Percentiles rank a stretch among this genome's conserved stretches.
Conservation (phyloP, 2,113 vertebrate genomes). For the Charadrius vociferus region DNA sequence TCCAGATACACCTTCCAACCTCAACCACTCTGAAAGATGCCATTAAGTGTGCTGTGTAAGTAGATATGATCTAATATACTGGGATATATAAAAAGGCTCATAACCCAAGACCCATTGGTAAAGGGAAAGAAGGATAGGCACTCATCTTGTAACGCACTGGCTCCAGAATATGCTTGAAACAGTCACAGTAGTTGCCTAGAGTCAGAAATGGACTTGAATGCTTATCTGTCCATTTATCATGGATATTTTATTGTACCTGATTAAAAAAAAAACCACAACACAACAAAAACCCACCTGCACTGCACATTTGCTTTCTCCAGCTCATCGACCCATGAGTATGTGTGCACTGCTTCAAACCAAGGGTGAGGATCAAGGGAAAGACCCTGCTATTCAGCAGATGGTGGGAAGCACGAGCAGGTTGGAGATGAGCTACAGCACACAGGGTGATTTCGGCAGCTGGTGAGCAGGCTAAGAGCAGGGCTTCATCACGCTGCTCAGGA, state of each 20-base stretch:
- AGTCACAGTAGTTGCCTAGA: not conserved
- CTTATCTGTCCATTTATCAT: not conserved
- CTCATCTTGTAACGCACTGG: not conserved
- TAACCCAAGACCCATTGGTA: not conserved
- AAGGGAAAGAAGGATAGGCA: not conserved
- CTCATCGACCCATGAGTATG: fast-evolving
- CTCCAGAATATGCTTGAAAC: not conserved
- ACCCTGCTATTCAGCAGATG: not conserved
- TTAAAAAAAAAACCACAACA: not conserved
- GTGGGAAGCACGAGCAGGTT: not conserved
- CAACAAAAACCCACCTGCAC: too few species aligned
- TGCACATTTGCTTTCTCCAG: not conserved
- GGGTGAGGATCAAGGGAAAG: not conserved
- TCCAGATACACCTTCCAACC: not conserved
- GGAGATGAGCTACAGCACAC: not conserved
- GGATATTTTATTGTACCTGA: not conserved
- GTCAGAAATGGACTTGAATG: not conserved
- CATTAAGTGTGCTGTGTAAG: not conserved
- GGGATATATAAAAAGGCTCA: not conserved
- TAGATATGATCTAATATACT: not conserved
- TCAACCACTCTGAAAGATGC: not conserved
- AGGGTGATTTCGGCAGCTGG: not conserved
- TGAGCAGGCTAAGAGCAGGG: not conserved
- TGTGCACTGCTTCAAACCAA: not conserved
- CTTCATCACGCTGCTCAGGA: not conserved